Percentiles rank a stretch among this genome's conserved stretches.
These are phyloP conservation scores for Eupithecia pulchellata DNA, from an alignment of 2,888 invertebrate genomes.

Conservation along the genomic window DNA sequence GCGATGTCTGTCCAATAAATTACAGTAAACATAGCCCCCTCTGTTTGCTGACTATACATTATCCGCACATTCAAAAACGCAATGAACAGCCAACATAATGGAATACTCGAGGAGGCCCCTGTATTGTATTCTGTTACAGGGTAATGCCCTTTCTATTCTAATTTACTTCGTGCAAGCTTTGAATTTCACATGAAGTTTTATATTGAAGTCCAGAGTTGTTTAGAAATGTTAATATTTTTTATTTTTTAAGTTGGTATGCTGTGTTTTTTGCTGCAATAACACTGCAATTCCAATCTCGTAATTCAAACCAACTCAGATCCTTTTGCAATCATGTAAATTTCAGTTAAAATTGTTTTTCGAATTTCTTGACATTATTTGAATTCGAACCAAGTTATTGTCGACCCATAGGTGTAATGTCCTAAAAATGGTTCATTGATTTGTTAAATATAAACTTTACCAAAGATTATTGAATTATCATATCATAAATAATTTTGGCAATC, in stretches of 20 bases:
- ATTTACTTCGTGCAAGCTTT: constrained; percentile 47
- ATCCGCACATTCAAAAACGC: constrained; percentile 46
- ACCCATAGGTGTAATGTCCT: no score
- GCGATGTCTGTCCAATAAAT: constrained; percentile 19
- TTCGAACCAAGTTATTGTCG: no score
- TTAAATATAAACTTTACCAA: no score
- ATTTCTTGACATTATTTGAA: no score
- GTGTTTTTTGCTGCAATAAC: no score
- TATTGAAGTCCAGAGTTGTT: constrained; percentile 19
- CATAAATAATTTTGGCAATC: no score
- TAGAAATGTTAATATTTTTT: constrained; percentile 13
- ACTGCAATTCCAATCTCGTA: no score
- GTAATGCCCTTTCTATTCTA: constrained; percentile 48
- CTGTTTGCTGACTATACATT: constrained; percentile 52
- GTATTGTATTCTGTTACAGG: constrained; percentile 48
- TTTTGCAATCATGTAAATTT: no score
- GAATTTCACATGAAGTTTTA: constrained; percentile 30
- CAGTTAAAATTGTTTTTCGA: no score
- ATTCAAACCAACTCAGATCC: no score
- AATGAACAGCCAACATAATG: constrained; percentile 47
- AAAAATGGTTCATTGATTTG: no score
- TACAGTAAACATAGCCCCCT: constrained; percentile 46
- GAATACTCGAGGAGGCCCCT: constrained; percentile 44
- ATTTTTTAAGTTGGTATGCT: background rate
- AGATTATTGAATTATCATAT: no score